A percentile compares a stretch with the other conserved stretches of the same genome.
Evolutionary conservation across 2,113 vertebrate species (phyloP).

Genomic region (Panthera leo): DNA sequence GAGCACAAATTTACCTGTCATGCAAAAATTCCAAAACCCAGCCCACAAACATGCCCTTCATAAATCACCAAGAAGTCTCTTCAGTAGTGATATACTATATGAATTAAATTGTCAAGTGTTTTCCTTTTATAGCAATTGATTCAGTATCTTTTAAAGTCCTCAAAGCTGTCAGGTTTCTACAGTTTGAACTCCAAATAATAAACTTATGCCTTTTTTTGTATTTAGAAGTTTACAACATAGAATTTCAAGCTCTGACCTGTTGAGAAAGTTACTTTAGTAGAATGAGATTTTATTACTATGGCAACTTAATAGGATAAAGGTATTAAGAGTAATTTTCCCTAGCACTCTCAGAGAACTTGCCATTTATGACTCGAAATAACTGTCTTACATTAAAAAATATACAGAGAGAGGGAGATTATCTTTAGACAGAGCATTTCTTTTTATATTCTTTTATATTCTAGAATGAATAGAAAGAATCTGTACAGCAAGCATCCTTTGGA

Average conservation of each 20-base stretch:
- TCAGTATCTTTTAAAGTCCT: conserved; percentile 56
- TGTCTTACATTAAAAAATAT: not conserved
- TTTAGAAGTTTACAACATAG: conserved; percentile 51
- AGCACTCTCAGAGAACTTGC: conserved; percentile 23
- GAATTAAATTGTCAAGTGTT: conserved; percentile 67
- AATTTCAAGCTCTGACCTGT: conserved; percentile 66
- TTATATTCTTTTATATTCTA: not conserved
- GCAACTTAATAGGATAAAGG: conserved; percentile 41
- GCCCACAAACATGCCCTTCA: conserved; percentile 61
- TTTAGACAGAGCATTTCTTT: not conserved
- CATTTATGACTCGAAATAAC: conserved; percentile 41
- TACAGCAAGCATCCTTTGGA: not conserved
- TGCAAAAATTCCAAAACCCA: conserved; percentile 58
- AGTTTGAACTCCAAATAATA: conserved; percentile 56
- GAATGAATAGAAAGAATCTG: not conserved
- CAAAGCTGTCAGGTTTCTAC: conserved; percentile 48
- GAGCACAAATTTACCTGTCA: conserved; percentile 67
- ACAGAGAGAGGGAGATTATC: not conserved
- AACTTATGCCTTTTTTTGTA: conserved; percentile 48
- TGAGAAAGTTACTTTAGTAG: conserved; percentile 43
- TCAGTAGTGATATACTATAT: conserved; percentile 8
- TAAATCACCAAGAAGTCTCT: conserved; percentile 64
- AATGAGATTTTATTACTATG: conserved; percentile 54
- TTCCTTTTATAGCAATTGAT: conserved; percentile 56
- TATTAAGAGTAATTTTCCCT: conserved; percentile 30